Conservation (phyloP, 2,888 invertebrate species). For the Dioctria linearis region DNA sequence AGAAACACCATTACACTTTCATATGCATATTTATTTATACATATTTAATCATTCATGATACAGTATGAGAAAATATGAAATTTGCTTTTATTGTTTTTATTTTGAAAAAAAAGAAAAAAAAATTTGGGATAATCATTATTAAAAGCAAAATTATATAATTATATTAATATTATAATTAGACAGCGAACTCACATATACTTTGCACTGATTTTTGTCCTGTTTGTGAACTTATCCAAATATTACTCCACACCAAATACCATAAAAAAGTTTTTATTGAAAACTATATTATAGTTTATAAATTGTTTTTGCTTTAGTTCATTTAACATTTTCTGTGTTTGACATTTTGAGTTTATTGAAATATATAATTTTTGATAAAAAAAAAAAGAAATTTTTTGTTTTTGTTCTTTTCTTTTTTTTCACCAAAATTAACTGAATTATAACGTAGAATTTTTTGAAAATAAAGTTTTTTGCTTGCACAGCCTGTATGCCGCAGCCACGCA, state of each 20-base stretch:
- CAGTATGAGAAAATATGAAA: conserved; percentile 20
- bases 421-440: conserved; percentile 47
- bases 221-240: conserved; percentile 58
- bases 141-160: not conserved
- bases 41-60: conserved; percentile 12
- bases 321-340: conserved; percentile 39
- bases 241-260: conserved; percentile 29
- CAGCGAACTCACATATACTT: conserved; percentile 27
- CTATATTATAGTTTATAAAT: not conserved
- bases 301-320: not conserved
- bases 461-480: conserved; percentile 72
- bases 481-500: conserved; percentile 73
- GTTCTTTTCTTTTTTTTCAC: not conserved
- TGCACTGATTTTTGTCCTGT: conserved; percentile 63
- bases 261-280: conserved; percentile 52
- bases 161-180: conserved; percentile 15
- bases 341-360: conserved; percentile 38
- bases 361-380: conserved; percentile 26
- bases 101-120: not conserved
- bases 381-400: not conserved
- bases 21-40: conserved; percentile 44
- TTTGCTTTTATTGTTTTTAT: conserved; percentile 31
- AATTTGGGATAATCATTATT: not conserved
- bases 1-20: conserved; percentile 62
- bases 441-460: conserved; percentile 41